These are phyloP conservation scores for Aphelenchoides fujianensis DNA, from an alignment of 1,140 invertebrate genomes.

Conservation along the genomic window DNA sequence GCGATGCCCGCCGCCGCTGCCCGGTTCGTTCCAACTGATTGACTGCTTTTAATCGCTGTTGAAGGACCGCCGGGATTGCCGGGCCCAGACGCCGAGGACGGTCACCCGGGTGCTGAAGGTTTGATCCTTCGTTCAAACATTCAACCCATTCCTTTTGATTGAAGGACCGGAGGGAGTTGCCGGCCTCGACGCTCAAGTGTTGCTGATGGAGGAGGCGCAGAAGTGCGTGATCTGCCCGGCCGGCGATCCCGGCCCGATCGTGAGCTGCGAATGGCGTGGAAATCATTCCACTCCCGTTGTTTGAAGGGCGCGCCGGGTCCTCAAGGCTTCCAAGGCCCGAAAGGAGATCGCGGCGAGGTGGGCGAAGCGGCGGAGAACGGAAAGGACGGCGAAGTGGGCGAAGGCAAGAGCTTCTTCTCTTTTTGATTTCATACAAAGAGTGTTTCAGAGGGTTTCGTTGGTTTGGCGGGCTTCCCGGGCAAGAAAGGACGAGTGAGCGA, in stretches of 20 bases:
- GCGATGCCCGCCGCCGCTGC: conserved; percentile 1
- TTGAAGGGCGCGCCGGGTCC: not conserved
- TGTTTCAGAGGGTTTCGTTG: too few relatives aligned
- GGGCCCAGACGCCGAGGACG: conserved; percentile 9
- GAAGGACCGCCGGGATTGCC: conserved; percentile 8
- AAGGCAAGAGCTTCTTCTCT: too few relatives aligned
- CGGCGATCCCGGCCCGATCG: not conserved
- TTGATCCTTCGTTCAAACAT: not conserved
- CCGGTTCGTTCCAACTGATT: not conserved
- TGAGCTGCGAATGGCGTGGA: not conserved
- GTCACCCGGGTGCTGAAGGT: not conserved
- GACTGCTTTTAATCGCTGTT: too few relatives aligned
- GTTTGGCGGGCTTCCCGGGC: not conserved
- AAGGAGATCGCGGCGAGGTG: not conserved
- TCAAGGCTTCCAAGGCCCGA: not conserved
- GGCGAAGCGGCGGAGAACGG: not conserved
- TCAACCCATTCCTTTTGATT: not conserved
- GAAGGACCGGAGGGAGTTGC: not conserved
- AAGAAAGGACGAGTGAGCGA: conserved; percentile 16
- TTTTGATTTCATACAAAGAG: not conserved
- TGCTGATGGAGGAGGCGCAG: conserved; percentile 19
- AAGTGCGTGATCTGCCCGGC: conserved; percentile 18
- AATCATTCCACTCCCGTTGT: not conserved
- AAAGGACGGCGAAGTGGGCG: too few relatives aligned
- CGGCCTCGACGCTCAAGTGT: conserved; percentile 2